phyloP scores from a whole-genome alignment of 2,113 vertebrate genomes.

The Perccottus glenii region DNA sequence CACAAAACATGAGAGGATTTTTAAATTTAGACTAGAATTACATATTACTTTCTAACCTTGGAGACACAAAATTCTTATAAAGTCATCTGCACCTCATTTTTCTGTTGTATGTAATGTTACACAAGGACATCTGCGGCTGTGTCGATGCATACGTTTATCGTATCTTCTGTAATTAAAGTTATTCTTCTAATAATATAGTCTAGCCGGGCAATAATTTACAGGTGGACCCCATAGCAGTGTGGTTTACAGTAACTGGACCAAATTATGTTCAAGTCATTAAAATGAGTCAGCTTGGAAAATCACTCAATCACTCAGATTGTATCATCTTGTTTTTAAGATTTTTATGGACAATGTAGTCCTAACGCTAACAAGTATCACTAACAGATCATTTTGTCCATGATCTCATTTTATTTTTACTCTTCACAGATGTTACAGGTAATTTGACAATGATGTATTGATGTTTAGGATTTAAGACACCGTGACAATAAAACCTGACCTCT shows the following conservation, averaged over 20 bases:
- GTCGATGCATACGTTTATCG: too few species aligned
- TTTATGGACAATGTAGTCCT: conserved; percentile 36
- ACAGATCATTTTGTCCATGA: conserved; percentile 34
- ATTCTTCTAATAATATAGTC: too few species aligned
- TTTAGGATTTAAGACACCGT: conserved; percentile 31
- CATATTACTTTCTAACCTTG: not conserved
- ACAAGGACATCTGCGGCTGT: too few species aligned
- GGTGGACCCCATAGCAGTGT: too few species aligned
- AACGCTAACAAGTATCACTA: conserved; percentile 22
- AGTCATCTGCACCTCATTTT: not conserved
- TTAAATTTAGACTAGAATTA: conserved; percentile 23
- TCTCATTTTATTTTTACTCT: conserved; percentile 48
- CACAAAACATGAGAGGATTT: not conserved
- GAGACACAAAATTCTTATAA: not conserved
- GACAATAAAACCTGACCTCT: conserved; percentile 58
- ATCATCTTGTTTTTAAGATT: conserved; percentile 15
- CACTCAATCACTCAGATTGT: conserved; percentile 2
- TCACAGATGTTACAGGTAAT: conserved; percentile 49
- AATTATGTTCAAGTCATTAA: too few species aligned
- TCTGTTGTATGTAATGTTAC: too few species aligned
- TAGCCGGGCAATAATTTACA: too few species aligned
- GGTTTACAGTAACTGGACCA: too few species aligned
- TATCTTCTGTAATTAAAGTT: too few species aligned
- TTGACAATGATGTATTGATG: conserved; percentile 47
- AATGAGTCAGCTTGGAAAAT: too few species aligned